Percentiles rank a stretch among this genome's conserved stretches.
Conservation (phyloP, 1,140 invertebrate species). For the Drosophila sp. region DNA sequence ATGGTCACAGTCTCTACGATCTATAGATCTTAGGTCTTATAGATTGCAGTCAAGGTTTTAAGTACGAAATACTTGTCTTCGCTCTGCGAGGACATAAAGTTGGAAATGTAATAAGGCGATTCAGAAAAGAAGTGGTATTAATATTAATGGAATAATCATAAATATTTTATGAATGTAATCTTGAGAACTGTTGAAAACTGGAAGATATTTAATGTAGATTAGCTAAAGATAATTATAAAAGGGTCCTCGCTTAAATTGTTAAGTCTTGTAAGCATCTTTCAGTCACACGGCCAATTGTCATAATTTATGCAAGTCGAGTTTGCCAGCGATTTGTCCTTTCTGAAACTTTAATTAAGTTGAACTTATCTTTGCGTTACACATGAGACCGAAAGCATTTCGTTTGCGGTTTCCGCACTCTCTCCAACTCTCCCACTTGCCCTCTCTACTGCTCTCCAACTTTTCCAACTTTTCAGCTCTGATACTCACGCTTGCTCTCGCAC, state of each 20-base stretch:
- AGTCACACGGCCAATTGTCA: slow-evolving; percentile 56
- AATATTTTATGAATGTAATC: background rate
- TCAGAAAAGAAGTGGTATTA: background rate
- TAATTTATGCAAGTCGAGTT: slow-evolving; percentile 69
- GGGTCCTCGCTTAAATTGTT: slow-evolving; percentile 31
- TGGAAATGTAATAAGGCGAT: no score
- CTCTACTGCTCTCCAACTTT: no score
- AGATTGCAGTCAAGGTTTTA: no score
- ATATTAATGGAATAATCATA: background rate
- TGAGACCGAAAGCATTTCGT: slow-evolving; percentile 52
- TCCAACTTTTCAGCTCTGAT: slow-evolving; percentile 2
- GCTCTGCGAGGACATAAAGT: no score
- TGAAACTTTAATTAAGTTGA: slow-evolving; percentile 80
- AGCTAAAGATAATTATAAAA: slow-evolving; percentile 40
- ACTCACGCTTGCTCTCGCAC: slow-evolving; percentile 21
- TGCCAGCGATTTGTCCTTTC: slow-evolving; percentile 62
- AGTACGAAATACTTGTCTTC: no score
- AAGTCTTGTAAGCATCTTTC: slow-evolving; percentile 48
- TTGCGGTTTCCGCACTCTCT: slow-evolving; percentile 11
- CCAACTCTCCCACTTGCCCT: background rate
- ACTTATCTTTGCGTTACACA: slow-evolving; percentile 79
- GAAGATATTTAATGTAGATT: slow-evolving; percentile 38
- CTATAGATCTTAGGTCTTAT: no score
- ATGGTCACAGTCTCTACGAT: no score
- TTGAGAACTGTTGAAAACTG: background rate